Conservation (phyloP, 2,888 invertebrate genomes). For the Elysia crispata region DNA sequence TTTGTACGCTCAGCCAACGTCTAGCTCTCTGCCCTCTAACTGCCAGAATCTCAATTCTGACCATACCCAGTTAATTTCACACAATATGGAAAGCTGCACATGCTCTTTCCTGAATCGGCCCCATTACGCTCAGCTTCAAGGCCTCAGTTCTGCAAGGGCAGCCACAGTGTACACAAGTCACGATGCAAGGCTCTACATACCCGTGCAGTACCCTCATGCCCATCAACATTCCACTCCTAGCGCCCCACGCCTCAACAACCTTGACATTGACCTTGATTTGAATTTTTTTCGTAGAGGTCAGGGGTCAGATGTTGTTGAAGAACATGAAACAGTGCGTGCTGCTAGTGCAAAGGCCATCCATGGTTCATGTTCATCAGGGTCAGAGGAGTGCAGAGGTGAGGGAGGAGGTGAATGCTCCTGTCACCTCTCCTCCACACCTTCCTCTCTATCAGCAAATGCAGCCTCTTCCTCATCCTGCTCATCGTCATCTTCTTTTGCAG, state of each 20-base stretch:
- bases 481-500: neutral
- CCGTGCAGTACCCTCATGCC: slow-evolving; percentile 2
- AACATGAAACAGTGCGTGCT: slow-evolving; percentile 51
- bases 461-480: slow-evolving; percentile 36
- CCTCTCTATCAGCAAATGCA: neutral
- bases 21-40: neutral
- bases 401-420: slow-evolving; percentile 55
- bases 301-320: neutral
- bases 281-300: too few species aligned
- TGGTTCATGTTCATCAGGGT: slow-evolving; percentile 61
- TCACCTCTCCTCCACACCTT: slow-evolving; percentile 28
- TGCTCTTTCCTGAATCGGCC: neutral
- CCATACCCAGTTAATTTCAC: too few species aligned
- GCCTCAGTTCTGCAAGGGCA: neutral
- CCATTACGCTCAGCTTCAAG: too few species aligned
- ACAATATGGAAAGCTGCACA: too few species aligned
- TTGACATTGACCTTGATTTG: too few species aligned
- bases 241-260: slow-evolving; percentile 55
- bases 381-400: slow-evolving; percentile 58
- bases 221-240: neutral
- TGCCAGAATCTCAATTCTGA: neutral
- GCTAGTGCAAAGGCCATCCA: slow-evolving; percentile 57
- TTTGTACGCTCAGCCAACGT: neutral
- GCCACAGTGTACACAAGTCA: slow-evolving; percentile 27
- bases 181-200: slow-evolving; percentile 38